phyloP scores from a whole-genome alignment of 2,113 vertebrate genomes.

The Chrysemys picta region DNA sequence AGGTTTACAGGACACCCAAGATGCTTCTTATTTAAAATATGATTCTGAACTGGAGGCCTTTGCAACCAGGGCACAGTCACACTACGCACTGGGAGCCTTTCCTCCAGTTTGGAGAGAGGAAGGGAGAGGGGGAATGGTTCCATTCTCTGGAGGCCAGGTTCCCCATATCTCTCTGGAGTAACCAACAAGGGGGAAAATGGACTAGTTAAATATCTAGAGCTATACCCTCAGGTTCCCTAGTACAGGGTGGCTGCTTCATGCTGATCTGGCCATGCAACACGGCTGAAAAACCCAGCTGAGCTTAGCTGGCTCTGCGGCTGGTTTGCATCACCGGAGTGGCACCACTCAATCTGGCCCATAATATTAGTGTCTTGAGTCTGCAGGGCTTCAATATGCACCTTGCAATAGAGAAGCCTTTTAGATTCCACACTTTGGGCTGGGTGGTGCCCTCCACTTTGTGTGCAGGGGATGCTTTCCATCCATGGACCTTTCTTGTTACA shows the following conservation, averaged over 20 bases:
- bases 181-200: not conserved
- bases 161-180: not conserved
- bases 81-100: not conserved
- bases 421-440: not conserved
- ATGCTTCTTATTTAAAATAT: not conserved
- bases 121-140: not conserved
- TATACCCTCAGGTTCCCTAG: not conserved
- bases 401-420: conserved; percentile 19
- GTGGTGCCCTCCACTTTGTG: not conserved
- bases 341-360: not conserved
- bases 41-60: not conserved
- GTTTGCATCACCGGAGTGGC: not conserved
- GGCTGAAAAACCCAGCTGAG: not conserved
- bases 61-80: not conserved
- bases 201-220: not conserved
- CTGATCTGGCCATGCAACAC: conserved; percentile 2
- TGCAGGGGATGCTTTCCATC: not conserved
- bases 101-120: not conserved
- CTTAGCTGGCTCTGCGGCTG: conserved; percentile 29
- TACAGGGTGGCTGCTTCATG: not conserved
- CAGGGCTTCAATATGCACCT: not conserved
- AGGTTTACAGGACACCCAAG: not conserved
- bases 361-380: fast-evolving
- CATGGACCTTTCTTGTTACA: not conserved
- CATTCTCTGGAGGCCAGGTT: fast-evolving